These are phyloP conservation scores for Panurus biarmicus DNA, from an alignment of 2,113 vertebrate species.

Conservation along the genomic window DNA sequence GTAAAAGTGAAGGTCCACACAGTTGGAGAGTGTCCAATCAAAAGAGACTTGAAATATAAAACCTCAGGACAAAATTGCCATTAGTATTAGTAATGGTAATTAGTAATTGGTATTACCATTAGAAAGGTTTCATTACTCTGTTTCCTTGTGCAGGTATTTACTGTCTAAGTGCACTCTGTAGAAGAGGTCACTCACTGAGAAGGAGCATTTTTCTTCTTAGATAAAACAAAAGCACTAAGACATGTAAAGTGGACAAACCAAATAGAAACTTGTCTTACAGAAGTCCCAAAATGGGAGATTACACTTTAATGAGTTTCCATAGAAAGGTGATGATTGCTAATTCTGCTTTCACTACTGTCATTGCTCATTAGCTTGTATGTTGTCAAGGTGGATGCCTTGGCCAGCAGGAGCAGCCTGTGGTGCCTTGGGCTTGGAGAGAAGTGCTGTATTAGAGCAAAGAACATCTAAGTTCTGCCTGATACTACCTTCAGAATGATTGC, in stretches of 20 bases:
- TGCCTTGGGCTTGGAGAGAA: not conserved
- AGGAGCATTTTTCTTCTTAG: not conserved
- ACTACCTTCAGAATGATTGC: conserved; percentile 33
- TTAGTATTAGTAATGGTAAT: not conserved
- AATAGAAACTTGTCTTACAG: not conserved
- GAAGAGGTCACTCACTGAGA: not conserved
- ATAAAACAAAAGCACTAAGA: not conserved
- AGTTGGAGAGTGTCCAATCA: not conserved
- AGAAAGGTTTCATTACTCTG: not conserved
- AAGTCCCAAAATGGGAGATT: not conserved
- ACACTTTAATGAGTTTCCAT: not conserved
- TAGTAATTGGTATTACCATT: not conserved
- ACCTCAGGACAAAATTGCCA: not conserved
- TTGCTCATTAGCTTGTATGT: not conserved
- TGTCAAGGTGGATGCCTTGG: not conserved
- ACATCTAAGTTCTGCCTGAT: not conserved
- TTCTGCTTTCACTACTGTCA: not conserved
- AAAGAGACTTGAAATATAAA: not conserved
- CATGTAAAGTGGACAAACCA: not conserved
- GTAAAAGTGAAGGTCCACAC: not conserved
- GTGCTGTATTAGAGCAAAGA: not conserved
- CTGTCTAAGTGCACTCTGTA: not conserved
- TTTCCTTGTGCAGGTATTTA: not conserved
- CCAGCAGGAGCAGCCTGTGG: not conserved
- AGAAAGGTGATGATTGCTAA: not conserved